Percentiles rank a stretch among this genome's conserved stretches.
These are phyloP conservation scores for Allolobophora icterica DNA, from an alignment of 2,888 invertebrate genomes.

Conservation along the genomic window DNA sequence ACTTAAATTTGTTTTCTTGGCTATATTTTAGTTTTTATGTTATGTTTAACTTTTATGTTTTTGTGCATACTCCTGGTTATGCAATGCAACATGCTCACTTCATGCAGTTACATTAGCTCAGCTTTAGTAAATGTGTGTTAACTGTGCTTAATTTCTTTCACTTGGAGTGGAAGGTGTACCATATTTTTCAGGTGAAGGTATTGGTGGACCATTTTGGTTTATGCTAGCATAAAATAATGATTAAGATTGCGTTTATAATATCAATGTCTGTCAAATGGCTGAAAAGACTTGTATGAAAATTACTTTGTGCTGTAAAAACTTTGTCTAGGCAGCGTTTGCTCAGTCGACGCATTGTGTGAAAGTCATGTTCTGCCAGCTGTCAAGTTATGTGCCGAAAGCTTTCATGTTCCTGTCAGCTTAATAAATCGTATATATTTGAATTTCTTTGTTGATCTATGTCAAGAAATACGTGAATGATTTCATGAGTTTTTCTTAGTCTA, in stretches of 20 bases:
- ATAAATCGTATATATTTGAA: neutral
- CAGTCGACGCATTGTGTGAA: neutral
- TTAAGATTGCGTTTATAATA: neutral
- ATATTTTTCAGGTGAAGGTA: slow-evolving; percentile 8
- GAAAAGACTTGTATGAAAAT: neutral
- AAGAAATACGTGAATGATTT: neutral
- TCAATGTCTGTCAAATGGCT: neutral
- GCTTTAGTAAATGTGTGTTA: neutral
- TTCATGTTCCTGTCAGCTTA: neutral
- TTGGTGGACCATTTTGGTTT: neutral
- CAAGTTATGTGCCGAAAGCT: neutral
- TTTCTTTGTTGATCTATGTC: neutral
- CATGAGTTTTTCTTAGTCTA: neutral
- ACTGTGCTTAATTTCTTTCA: neutral
- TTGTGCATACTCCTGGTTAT: neutral
- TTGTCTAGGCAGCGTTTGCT: neutral
- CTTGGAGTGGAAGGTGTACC: neutral
- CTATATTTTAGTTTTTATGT: neutral
- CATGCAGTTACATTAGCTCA: neutral
- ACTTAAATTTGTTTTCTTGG: neutral
- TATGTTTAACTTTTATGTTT: neutral
- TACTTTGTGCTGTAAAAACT: neutral
- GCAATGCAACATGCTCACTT: neutral
- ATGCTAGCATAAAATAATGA: neutral
- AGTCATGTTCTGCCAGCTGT: neutral